These are phyloP conservation scores for Synergus japonicus DNA, from an alignment of 2,888 invertebrate genomes.

Conservation along the genomic window DNA sequence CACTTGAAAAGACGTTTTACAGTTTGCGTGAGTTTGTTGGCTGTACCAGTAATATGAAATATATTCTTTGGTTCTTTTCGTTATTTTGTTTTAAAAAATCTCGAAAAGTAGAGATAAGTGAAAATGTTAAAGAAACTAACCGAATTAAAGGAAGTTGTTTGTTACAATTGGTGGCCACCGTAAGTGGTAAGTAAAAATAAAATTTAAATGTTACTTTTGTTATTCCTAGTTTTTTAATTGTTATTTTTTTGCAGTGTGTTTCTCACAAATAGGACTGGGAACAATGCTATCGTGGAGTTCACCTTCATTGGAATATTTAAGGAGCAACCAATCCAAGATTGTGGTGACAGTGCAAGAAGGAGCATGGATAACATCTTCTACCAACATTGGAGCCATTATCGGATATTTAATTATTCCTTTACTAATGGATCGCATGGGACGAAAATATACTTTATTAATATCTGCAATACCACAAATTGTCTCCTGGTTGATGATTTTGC, in stretches of 20 bases:
- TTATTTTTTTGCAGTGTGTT: conserved; percentile 59
- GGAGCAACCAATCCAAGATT: conserved; percentile 59
- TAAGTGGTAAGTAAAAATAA: conserved; percentile 3
- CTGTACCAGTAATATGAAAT: neutral
- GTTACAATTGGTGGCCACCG: neutral
- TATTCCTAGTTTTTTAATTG: neutral
- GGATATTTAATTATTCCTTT: conserved; percentile 68
- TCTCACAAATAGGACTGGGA: conserved; percentile 68
- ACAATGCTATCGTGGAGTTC: conserved; percentile 71
- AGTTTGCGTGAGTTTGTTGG: neutral
- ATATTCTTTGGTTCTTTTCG: neutral
- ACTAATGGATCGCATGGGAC: conserved; percentile 67
- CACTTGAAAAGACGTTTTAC: neutral
- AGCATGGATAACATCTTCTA: conserved; percentile 70
- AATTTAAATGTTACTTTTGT: neutral
- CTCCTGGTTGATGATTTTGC: conserved; percentile 69
- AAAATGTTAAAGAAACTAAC: neutral
- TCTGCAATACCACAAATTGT: conserved; percentile 67
- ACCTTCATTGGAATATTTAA: conserved; percentile 67
- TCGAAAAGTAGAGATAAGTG: neutral
- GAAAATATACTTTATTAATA: conserved; percentile 65
- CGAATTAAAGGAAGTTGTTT: neutral
- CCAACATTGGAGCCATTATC: conserved; percentile 66
- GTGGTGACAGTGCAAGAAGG: conserved; percentile 65
- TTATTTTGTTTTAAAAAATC: neutral